A percentile compares a stretch with the other conserved stretches of the same genome.
These are phyloP conservation scores for Eupithecia centaureata DNA, from an alignment of 2,888 invertebrate species.

Conservation along the genomic window DNA sequence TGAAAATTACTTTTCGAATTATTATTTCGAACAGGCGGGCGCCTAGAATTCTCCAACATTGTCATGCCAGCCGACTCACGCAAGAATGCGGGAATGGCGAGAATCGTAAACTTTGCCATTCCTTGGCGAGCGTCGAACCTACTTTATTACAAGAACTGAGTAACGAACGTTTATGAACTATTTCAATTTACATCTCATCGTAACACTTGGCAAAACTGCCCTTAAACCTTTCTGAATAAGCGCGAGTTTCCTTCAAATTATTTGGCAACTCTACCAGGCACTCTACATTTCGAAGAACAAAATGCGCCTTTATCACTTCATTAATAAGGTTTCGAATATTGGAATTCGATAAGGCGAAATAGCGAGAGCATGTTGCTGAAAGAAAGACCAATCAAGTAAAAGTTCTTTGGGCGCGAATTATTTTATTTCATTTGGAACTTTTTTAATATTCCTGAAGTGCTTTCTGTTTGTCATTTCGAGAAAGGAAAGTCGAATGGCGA, in stretches of 20 bases:
- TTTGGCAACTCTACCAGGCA: neutral
- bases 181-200: constrained; percentile 61
- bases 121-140: constrained; percentile 47
- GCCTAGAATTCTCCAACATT: constrained; percentile 36
- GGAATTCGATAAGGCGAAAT: constrained; percentile 15
- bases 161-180: constrained; percentile 51
- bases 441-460: constrained; percentile 23
- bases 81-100: constrained; percentile 44
- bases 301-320: neutral
- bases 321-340: constrained; percentile 15
- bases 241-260: constrained; percentile 21
- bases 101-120: constrained; percentile 49
- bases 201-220: constrained; percentile 18
- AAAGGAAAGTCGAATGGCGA: neutral
- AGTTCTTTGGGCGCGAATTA: constrained; percentile 25
- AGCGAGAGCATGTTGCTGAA: constrained; percentile 8
- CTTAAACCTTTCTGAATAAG: constrained; percentile 22
- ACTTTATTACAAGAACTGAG: constrained; percentile 38
- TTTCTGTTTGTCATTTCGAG: constrained; percentile 10
- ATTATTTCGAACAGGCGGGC: constrained; percentile 16
- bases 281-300: constrained; percentile 2
- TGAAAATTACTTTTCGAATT: neutral
- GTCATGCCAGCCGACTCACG: constrained; percentile 43
- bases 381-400: constrained; percentile 35
- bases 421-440: constrained; percentile 27